Percentiles rank a stretch among this genome's conserved stretches.
phyloP scores from a whole-genome alignment of 2,797 vertebrate genomes.

The Rhincodon typus region DNA sequence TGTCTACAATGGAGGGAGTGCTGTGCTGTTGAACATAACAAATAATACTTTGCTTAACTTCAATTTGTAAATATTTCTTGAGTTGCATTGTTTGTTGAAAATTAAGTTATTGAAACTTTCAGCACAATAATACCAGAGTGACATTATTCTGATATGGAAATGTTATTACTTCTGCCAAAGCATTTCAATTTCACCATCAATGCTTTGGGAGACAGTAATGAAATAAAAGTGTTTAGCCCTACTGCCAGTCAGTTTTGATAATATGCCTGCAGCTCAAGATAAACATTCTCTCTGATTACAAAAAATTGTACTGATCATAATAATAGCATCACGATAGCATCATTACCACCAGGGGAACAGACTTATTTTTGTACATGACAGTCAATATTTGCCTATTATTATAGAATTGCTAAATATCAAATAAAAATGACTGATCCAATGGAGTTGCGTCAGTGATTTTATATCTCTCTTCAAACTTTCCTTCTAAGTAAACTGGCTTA shows the following conservation, averaged over 20 bases:
- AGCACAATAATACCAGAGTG: not conserved
- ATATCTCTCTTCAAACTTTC: not conserved
- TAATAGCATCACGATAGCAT: not conserved
- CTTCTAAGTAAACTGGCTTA: not conserved
- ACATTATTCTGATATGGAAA: not conserved
- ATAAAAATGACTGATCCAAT: not conserved
- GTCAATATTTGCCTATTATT: not conserved
- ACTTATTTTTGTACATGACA: not conserved
- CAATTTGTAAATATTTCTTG: not conserved
- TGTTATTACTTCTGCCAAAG: not conserved
- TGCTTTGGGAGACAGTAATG: not conserved
- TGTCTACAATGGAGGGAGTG: not conserved
- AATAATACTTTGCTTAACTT: not conserved
- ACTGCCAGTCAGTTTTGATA: not conserved
- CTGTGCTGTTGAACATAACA: not conserved
- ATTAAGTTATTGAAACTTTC: not conserved
- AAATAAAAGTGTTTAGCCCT: not conserved
- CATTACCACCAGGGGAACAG: not conserved
- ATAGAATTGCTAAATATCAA: not conserved
- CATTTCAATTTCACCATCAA: conserved; percentile 20
- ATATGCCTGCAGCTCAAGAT: not conserved
- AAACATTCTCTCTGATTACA: conserved; percentile 27
- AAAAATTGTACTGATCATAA: not conserved
- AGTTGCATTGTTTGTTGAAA: not conserved
- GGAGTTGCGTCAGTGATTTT: not conserved